Conservation (phyloP, 2,113 vertebrate genomes). For the Hyperopisus bebe region DNA sequence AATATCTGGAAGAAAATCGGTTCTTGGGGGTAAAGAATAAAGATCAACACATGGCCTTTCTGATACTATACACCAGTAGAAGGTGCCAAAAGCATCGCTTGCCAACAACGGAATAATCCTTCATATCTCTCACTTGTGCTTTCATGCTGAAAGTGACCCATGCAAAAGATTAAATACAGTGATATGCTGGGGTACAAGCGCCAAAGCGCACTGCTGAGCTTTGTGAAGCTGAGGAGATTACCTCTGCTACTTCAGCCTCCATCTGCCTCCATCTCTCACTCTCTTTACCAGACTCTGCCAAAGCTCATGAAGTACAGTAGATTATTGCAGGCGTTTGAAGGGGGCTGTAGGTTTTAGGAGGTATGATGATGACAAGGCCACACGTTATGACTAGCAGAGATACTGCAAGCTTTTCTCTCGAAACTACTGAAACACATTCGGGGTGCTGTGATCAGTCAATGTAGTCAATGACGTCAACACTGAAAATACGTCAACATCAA, state of each 20-base stretch:
- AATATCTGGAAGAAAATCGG: neutral
- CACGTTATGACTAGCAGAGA: neutral
- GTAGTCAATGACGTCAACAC: no score
- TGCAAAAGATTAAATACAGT: constrained; percentile 48
- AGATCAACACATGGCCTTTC: constrained; percentile 13
- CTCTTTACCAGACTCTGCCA: constrained; percentile 11
- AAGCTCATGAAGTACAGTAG: neutral
- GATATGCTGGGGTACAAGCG: constrained; percentile 40
- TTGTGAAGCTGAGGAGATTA: constrained; percentile 46
- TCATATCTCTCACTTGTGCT: neutral
- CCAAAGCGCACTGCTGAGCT: constrained; percentile 25
- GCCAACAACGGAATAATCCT: constrained; percentile 9
- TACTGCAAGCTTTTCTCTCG: neutral
- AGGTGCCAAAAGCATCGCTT: neutral
- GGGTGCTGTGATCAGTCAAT: no score
- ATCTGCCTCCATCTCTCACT: constrained; percentile 42
- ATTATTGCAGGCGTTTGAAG: neutral
- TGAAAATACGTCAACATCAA: no score
- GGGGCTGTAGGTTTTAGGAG: neutral
- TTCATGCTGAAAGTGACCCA: constrained; percentile 33
- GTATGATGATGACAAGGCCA: neutral
- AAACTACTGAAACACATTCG: neutral
- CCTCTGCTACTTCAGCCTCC: constrained; percentile 27
- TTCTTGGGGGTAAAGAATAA: neutral
- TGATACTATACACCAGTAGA: neutral